Conservation (phyloP, 2,888 invertebrate genomes). For the Pristionchus mayeri region DNA sequence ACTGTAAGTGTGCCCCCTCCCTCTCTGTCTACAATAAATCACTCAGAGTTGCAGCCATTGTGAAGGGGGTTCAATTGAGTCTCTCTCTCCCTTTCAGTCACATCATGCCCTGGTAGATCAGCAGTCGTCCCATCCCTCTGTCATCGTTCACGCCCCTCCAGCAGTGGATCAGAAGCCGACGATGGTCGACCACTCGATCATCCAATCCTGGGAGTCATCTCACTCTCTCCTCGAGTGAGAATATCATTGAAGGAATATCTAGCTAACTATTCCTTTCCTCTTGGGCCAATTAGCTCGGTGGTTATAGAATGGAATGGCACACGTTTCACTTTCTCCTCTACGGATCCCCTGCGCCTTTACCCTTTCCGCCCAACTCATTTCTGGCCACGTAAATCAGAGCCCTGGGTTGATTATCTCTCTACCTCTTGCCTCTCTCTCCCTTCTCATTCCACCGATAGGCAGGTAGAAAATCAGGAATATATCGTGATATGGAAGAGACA, state of each 20-base stretch:
- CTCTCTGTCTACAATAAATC: not conserved
- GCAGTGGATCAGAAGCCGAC: not conserved
- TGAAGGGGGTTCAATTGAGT: slow-evolving; percentile 1
- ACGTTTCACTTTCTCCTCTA: not conserved
- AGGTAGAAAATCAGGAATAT: slow-evolving; percentile 41
- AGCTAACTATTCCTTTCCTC: not conserved
- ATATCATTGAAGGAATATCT: not conserved
- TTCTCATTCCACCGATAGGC: not conserved
- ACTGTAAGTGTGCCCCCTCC: slow-evolving; percentile 1
- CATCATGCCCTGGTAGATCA: not conserved
- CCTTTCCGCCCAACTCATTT: not conserved
- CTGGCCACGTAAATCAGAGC: slow-evolving; percentile 15
- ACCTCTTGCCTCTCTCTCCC: not conserved
- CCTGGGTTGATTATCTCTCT: not conserved
- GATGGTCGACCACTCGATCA: not conserved
- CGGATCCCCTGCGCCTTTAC: not conserved
- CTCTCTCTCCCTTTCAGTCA: not conserved
- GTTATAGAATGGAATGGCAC: not conserved
- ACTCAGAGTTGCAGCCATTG: not conserved
- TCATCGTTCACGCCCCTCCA: slow-evolving; percentile 17
- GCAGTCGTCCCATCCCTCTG: not conserved
- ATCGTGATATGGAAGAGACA: slow-evolving; percentile 16
- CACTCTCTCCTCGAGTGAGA: not conserved
- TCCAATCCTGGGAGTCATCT: not conserved
- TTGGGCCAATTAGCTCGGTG: too few relatives aligned